phyloP scores from a whole-genome alignment of 2,797 vertebrate genomes.

The Potorous gilbertii region DNA sequence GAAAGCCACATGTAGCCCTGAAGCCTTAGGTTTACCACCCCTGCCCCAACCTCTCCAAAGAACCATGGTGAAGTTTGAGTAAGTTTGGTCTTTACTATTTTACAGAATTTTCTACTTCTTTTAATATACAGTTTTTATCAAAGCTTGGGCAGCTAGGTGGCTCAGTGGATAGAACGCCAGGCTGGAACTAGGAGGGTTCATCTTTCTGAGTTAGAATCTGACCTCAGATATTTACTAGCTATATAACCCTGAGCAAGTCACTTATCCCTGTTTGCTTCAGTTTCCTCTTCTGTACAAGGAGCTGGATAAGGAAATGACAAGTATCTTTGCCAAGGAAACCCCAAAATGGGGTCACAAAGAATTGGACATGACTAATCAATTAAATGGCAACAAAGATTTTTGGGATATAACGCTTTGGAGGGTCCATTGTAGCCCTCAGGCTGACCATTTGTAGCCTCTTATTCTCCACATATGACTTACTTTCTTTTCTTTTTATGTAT shows the following conservation, averaged over 20 bases:
- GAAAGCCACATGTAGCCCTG: no score
- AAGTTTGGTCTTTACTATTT: background rate
- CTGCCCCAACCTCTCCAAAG: background rate
- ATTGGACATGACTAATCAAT: background rate
- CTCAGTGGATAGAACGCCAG: background rate
- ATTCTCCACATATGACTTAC: background rate
- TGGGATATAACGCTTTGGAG: background rate
- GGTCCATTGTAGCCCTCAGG: background rate
- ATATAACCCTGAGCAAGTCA: background rate
- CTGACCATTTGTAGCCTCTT: background rate
- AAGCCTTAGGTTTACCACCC: no score
- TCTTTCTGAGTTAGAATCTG: background rate
- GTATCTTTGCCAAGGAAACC: background rate
- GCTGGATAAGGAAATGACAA: background rate
- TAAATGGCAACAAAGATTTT: background rate
- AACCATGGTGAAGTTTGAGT: background rate
- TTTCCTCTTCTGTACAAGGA: background rate
- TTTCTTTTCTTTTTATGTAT: background rate
- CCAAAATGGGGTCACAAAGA: background rate
- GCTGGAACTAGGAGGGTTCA: background rate
- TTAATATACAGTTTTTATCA: background rate
- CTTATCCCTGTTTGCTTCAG: background rate
- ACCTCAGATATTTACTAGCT: background rate
- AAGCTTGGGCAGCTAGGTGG: background rate
- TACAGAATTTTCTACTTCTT: background rate